These are phyloP conservation scores for Neodon shergylaensis DNA, from an alignment of 2,113 vertebrate species.

Conservation along the genomic window DNA sequence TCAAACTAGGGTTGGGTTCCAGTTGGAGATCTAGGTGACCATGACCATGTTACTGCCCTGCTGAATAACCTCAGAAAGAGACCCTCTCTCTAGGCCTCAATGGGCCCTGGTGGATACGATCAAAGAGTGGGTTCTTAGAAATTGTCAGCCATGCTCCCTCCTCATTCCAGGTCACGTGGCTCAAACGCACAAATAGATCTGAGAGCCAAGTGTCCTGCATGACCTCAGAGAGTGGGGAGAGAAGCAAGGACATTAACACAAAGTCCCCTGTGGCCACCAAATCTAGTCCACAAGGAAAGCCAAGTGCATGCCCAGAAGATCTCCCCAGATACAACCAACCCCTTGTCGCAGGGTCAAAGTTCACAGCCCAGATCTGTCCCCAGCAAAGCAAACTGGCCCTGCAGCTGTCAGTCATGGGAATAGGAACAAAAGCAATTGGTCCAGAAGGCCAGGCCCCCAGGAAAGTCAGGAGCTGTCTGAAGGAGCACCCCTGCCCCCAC, in stretches of 20 bases:
- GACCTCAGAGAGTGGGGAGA: slow-evolving; percentile 42
- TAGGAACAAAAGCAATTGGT: slow-evolving; percentile 53
- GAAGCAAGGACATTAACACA: slow-evolving; percentile 40
- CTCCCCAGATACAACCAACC: slow-evolving; percentile 41
- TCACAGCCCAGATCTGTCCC: slow-evolving; percentile 35
- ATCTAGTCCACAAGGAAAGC: slow-evolving; percentile 29
- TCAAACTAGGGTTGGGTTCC: too few relatives aligned
- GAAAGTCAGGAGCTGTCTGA: background rate
- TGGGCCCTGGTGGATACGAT: background rate
- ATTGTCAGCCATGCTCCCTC: background rate
- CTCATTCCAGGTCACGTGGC: background rate
- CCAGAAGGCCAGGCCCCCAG: slow-evolving; percentile 17
- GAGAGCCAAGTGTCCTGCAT: background rate
- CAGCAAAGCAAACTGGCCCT: slow-evolving; percentile 70
- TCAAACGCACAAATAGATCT: slow-evolving; percentile 55
- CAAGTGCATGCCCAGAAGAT: background rate
- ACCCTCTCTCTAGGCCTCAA: background rate
- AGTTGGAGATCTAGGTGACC: background rate
- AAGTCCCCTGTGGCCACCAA: slow-evolving; percentile 61
- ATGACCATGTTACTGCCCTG: background rate
- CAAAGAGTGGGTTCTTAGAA: background rate
- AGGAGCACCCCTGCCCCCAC: background rate
- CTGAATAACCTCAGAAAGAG: background rate
- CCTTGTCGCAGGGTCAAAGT: slow-evolving; percentile 61
- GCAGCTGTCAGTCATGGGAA: slow-evolving; percentile 49